Evolutionary conservation across 1,140 invertebrate species (phyloP).

Genomic region (Tetramorium simillimum): DNA sequence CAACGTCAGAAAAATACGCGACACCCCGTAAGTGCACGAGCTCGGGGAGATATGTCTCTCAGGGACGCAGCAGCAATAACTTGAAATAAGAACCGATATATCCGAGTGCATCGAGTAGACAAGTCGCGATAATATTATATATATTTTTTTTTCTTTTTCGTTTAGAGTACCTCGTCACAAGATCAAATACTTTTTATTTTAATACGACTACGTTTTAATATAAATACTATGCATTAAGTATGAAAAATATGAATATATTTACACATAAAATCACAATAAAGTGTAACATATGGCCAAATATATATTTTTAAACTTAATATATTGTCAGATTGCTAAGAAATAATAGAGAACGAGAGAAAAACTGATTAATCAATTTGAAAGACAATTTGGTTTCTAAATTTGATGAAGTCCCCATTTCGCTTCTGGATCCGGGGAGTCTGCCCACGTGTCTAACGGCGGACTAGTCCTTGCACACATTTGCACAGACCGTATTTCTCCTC

Average conservation of each 20-base stretch:
- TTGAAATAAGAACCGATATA: not conserved
- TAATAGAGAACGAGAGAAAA: not conserved
- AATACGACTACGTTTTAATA: not conserved
- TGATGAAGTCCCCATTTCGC: not conserved
- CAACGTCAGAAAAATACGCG: slow-evolving; percentile 46
- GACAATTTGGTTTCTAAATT: not conserved
- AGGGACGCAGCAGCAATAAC: slow-evolving; percentile 6
- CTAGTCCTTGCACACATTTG: slow-evolving; percentile 63
- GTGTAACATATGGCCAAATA: not conserved
- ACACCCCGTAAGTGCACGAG: slow-evolving; percentile 31
- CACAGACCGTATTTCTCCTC: slow-evolving; percentile 80
- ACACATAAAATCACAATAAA: not conserved
- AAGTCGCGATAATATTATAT: not conserved
- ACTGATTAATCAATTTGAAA: not conserved
- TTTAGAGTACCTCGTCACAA: not conserved
- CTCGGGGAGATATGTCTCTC: not conserved
- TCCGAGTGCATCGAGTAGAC: not conserved
- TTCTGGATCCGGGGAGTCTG: not conserved
- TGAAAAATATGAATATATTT: not conserved
- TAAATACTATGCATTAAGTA: not conserved
- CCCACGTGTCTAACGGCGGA: slow-evolving; percentile 7
- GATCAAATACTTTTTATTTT: not conserved
- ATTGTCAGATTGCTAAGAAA: not conserved
- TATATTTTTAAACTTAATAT: not conserved
- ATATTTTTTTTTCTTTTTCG: not conserved